Base-by-base conservation (phyloP, 2,888 invertebrate species). In the Leucophora obtusa region DNA sequence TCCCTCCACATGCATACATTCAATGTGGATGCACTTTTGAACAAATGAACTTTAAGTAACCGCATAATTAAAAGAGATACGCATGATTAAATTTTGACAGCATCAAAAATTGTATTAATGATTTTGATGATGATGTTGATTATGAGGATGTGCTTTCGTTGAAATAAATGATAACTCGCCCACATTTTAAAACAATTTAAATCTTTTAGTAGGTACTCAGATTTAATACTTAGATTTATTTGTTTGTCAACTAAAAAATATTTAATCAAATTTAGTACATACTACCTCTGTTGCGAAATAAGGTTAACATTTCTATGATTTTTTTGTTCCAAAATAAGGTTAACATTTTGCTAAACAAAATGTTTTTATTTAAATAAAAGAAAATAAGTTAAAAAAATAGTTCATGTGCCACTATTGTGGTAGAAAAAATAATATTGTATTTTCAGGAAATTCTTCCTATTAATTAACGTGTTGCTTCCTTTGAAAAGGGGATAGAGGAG, bases 11-110 rank as follows among this genome's bases (percentile, higher is more conserved):
- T 24, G 3, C 28, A 28, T 51, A 11, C 24, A 28, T 43, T 28
- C n/a, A 28, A 10, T 5, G 18, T 1, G 21, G 38, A 28, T 73
- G 73, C 50, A 66, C 60, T 73, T 65, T 53, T 60, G 59, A 71
- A 50, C 47, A 73, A 78, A 65, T 73, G 72, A 58, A 72, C 77
- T 78, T 78, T 72, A 60, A 81, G 69, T 70, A 74, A 77, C 70
- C 65, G 77, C 77, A 74, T 81, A 81, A 81, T 81, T 81, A 81
- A 80, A 81, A 81, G 50, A 70, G 66, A 56, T 62, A 81, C 70
- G 81, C 81, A 70, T 81, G 77, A 81, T 81, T 77, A 66, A 53
- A 70, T 70, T 70, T 73, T 66, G 73, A 77, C 62, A 77, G 72
- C 72, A 58, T 24, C 50, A 56, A 15, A 69, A 63, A 50, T 77